phyloP scores from a whole-genome alignment of 2,113 vertebrate genomes.

The Cygnus atratus region DNA sequence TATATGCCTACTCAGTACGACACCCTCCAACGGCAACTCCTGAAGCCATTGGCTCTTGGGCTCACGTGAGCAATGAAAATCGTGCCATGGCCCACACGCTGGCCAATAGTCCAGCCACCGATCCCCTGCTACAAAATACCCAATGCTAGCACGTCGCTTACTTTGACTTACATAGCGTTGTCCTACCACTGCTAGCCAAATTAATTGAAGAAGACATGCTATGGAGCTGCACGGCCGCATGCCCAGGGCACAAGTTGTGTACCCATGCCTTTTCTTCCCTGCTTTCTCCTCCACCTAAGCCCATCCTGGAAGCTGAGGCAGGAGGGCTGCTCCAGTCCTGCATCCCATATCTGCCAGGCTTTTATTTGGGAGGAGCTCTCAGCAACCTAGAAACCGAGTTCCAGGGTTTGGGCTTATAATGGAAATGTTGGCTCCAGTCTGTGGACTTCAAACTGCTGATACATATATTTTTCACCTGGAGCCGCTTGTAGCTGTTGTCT shows the following conservation, averaged over 20 bases:
- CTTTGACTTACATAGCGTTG: not conserved
- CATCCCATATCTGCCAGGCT: not conserved
- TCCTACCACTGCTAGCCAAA: not conserved
- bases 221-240: not conserved
- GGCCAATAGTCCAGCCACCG: slow-evolving; percentile 19
- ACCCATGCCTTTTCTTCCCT: not conserved
- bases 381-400: not conserved
- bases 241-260: not conserved
- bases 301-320: not conserved
- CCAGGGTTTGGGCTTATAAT: not conserved
- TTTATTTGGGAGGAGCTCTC: not conserved
- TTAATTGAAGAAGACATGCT: not conserved
- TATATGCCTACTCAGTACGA: slow-evolving; percentile 19
- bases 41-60: slow-evolving; percentile 25
- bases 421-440: not conserved
- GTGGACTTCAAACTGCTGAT: not conserved
- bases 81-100: slow-evolving; percentile 9
- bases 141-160: not conserved
- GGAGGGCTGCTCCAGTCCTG: not conserved
- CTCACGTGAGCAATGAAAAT: slow-evolving; percentile 17
- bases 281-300: not conserved
- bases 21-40: not conserved
- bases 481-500: not conserved
- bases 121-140: not conserved
- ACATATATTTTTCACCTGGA: not conserved